These are phyloP conservation scores for Helogale parvula DNA, from an alignment of 2,113 vertebrate genomes.

Conservation along the genomic window DNA sequence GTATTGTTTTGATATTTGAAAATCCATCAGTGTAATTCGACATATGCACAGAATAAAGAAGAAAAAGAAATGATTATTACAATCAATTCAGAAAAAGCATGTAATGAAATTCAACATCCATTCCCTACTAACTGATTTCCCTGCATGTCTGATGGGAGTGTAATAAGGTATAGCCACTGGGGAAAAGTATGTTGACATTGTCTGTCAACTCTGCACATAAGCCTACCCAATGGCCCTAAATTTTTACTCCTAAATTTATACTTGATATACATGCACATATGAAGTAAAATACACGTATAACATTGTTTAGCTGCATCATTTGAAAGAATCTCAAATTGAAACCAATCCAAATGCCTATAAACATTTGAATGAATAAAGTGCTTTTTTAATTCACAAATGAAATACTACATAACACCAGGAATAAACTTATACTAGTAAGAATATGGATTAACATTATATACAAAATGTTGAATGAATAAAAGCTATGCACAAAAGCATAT, in stretches of 20 bases:
- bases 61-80: neutral
- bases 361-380: neutral
- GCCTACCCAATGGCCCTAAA: neutral
- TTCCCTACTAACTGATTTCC: neutral
- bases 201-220: neutral
- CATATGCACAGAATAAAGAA: neutral
- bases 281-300: neutral
- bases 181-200: neutral
- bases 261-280: neutral
- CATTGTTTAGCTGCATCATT: neutral
- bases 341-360: neutral
- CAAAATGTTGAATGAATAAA: conserved; percentile 24
- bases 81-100: neutral
- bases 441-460: neutral
- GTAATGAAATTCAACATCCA: neutral
- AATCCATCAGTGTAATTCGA: neutral
- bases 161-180: neutral
- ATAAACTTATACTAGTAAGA: neutral
- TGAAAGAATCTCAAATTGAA: neutral
- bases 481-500: neutral
- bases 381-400: neutral
- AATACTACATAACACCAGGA: neutral
- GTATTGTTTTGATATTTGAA: neutral
- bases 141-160: neutral
- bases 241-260: neutral